Base-by-base conservation (phyloP, 2,888 invertebrate species). In the Drosophila nr. fundita region DNA sequence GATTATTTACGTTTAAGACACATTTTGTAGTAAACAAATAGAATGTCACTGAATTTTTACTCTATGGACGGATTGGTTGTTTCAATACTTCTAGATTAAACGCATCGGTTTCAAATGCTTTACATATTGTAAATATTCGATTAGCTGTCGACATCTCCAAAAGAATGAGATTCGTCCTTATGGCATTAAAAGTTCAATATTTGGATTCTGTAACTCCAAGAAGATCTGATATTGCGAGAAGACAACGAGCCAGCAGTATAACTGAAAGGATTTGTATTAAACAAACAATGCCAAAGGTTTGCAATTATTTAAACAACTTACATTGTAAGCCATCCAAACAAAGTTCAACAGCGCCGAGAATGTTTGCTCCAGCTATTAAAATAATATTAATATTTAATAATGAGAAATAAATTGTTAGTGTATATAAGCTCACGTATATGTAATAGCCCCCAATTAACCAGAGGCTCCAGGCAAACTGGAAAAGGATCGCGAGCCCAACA, bases 401-500 rank as follows among this genome's bases (percentile, higher is more conserved):
- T 27, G 2, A 38, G 4, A 42, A 8, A 21, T 21, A 42, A 24
- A 0, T 15, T 11, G 10, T 21, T 11, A 11, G 2, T 40, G 30
- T 1, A 24, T 10, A 1, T 11, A 5, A 24, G 95, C 96, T 96
- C 93, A 98, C 97, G 93, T 98, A 98, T 89, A 98, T 98, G 89
- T 98, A 98, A 91, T 98, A 98, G 73, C 97, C 97, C 73, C 96
- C 97, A 42, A 98, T 94, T 2, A 98, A 94, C 97, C 98, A 98
- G 34, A 98, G 93, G 7, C 97, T 97, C 92, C 97, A 97, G 4
- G 95, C 91, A 8, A 97, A 93, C 92, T 97, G 97, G 91, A 97
- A 97, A 1, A 95, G 71, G 55, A 97, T 96, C 18, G 95, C 95
- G 13, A 96, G 82, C 0, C 95, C 95, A 94, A 97, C 95, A 1